Percentiles rank a stretch among this genome's conserved stretches.
Evolutionary conservation across 2,888 invertebrate genomes (phyloP).

Genomic region (Nasonia oneida): DNA sequence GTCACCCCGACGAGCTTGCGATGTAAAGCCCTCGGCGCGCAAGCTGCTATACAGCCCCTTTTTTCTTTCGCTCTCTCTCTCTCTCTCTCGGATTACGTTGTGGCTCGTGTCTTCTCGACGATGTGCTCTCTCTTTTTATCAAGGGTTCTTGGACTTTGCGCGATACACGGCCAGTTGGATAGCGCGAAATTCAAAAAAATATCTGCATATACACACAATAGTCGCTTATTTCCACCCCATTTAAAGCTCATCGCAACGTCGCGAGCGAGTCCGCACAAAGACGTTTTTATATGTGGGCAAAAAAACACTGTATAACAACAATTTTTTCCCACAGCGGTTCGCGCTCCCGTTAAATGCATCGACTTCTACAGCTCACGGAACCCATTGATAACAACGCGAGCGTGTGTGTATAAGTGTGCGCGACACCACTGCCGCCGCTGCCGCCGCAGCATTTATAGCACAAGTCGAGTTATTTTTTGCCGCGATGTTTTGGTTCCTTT

Average conservation of each 20-base stretch:
- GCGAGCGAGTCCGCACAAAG: not conserved
- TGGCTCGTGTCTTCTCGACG: too few relatives aligned
- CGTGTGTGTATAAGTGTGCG: not conserved
- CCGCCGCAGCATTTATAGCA: constrained; percentile 7
- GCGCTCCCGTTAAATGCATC: not conserved
- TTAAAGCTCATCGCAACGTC: not conserved
- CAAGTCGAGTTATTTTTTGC: constrained; percentile 18
- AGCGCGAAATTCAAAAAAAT: not conserved
- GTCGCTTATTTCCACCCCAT: not conserved
- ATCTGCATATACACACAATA: not conserved
- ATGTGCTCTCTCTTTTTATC: too few relatives aligned
- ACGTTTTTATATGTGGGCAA: not conserved
- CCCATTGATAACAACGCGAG: not conserved
- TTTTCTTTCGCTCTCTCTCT: too few relatives aligned
- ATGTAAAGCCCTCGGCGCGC: not conserved
- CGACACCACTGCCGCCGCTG: not conserved
- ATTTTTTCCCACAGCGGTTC: not conserved
- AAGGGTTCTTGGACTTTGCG: too few relatives aligned
- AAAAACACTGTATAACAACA: not conserved
- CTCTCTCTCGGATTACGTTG: too few relatives aligned
- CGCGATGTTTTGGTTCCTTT: constrained; percentile 1
- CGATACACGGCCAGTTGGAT: not conserved
- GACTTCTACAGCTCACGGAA: not conserved
- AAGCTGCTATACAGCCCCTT: too few relatives aligned
- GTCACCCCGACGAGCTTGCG: not conserved